These are phyloP conservation scores for Indicator indicator DNA, from an alignment of 2,113 vertebrate genomes.

Conservation along the genomic window DNA sequence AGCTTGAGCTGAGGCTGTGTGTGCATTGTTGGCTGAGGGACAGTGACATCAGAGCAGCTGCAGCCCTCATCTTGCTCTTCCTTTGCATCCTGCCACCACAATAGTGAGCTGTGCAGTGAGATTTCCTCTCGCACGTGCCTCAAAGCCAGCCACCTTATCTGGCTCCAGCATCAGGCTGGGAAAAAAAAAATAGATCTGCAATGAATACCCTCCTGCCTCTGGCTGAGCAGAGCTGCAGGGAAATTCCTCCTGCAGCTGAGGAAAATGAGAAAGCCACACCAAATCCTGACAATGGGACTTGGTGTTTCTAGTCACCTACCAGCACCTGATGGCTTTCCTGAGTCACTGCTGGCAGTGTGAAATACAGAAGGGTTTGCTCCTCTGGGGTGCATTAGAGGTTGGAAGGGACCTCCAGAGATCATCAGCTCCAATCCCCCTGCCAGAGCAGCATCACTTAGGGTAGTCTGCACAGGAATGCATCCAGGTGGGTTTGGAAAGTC, in stretches of 20 bases:
- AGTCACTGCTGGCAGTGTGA: background rate
- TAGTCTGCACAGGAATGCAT: no score
- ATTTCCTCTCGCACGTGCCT: background rate
- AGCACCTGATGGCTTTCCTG: background rate
- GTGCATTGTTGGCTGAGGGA: background rate
- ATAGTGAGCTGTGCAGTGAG: accelerated
- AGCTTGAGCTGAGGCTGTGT: background rate
- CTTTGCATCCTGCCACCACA: slow-evolving; percentile 44
- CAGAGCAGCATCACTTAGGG: no score
- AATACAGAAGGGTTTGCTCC: background rate
- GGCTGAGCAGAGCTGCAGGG: background rate
- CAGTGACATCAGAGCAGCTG: background rate
- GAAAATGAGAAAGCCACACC: background rate
- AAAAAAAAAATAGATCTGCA: background rate
- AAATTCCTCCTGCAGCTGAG: background rate
- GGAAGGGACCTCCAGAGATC: no score
- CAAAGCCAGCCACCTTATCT: slow-evolving; percentile 20
- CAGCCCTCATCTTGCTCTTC: accelerated
- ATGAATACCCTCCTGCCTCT: background rate
- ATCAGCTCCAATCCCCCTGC: no score
- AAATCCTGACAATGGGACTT: background rate
- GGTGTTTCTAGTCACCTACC: background rate
- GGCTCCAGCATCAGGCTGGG: background rate
- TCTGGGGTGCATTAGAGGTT: background rate
- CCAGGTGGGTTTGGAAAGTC: no score